A percentile compares a stretch with the other conserved stretches of the same genome.
These are phyloP conservation scores for Raja brachyura DNA, from an alignment of 2,113 vertebrate species.

Conservation along the genomic window DNA sequence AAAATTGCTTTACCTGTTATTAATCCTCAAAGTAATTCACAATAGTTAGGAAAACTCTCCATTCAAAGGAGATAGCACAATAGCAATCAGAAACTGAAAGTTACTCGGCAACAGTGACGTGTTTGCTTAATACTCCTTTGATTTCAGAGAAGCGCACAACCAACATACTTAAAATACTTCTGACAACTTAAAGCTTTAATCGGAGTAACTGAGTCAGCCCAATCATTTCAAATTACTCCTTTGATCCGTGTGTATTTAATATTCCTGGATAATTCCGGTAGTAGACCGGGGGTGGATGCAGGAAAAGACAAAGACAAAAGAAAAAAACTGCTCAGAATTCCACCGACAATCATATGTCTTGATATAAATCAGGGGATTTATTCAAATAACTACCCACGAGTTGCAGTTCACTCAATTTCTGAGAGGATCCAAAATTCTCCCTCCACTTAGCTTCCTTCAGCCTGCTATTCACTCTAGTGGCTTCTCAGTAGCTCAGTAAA, in stretches of 20 bases:
- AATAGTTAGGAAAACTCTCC: not conserved
- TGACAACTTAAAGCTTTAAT: slow-evolving; percentile 11
- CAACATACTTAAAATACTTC: slow-evolving; percentile 21
- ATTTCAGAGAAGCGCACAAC: not conserved
- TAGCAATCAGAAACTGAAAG: not conserved
- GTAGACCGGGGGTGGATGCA: not conserved
- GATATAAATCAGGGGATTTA: not conserved
- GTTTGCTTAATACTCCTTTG: not conserved
- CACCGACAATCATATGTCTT: not conserved
- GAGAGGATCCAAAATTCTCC: not conserved
- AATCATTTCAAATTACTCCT: slow-evolving; percentile 14
- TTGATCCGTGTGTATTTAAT: slow-evolving; percentile 18
- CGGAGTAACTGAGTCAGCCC: not conserved
- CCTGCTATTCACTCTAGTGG: not conserved
- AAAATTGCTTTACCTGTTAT: not conserved
- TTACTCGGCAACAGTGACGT: not conserved
- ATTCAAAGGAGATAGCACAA: not conserved
- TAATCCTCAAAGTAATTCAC: not conserved
- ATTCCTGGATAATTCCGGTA: not conserved
- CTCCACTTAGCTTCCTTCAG: not conserved
- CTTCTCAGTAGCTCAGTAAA: not conserved
- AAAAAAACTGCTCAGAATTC: not conserved
- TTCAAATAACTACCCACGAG: not conserved
- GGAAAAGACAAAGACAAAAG: not conserved
- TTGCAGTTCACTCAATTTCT: not conserved